phyloP scores from a whole-genome alignment of 2,113 vertebrate species.

The Trichomycterus rosablanca region DNA sequence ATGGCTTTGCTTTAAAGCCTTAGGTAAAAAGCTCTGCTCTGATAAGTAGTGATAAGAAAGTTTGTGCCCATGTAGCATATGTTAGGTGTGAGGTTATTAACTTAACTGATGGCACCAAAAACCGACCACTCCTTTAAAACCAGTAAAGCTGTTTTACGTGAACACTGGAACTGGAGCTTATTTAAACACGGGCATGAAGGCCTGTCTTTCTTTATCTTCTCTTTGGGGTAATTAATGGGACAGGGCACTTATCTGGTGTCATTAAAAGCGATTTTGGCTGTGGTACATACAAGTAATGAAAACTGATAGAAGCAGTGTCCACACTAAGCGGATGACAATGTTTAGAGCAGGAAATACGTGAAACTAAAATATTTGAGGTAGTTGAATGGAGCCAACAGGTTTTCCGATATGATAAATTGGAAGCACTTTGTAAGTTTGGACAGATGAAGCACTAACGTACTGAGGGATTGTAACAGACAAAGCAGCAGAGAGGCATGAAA shows the following conservation, averaged over 20 bases:
- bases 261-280: conserved; percentile 53
- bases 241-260: conserved; percentile 8
- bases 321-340: conserved; percentile 28
- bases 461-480: conserved; percentile 17
- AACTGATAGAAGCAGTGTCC: conserved; percentile 6
- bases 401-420: conserved; percentile 17
- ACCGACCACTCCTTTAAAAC: background rate
- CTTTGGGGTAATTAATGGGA: background rate
- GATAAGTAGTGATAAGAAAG: conserved; percentile 44
- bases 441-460: conserved; percentile 24
- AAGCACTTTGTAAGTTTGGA: conserved; percentile 37
- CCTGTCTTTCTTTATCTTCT: background rate
- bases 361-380: conserved; percentile 44
- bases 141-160: background rate
- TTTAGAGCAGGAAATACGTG: conserved; percentile 24
- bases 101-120: conserved; percentile 40
- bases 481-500: conserved; percentile 10
- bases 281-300: conserved; percentile 27
- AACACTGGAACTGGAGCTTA: background rate
- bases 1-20: conserved; percentile 54
- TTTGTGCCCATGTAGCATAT: conserved; percentile 52
- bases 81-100: conserved; percentile 51
- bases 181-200: background rate
- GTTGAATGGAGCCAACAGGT: conserved; percentile 5
- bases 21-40: conserved; percentile 37